phyloP scores from a whole-genome alignment of 2,113 vertebrate genomes.

The Circaetus gallicus region DNA sequence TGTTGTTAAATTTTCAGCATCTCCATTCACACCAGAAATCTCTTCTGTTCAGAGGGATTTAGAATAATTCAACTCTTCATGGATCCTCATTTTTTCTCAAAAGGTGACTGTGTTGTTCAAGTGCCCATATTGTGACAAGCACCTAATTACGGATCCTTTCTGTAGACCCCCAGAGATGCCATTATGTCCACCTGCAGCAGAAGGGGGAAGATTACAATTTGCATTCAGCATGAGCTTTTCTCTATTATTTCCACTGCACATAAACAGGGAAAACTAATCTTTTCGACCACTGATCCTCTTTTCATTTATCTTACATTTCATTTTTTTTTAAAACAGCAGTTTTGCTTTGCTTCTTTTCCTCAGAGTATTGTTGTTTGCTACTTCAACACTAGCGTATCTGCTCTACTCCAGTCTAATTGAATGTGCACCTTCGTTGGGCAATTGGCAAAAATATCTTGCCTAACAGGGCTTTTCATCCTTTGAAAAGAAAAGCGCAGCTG shows the following conservation, averaged over 20 bases:
- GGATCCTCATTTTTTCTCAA: background rate
- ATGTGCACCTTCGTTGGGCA: background rate
- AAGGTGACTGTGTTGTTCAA: background rate
- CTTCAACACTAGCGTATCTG: background rate
- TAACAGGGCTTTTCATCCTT: background rate
- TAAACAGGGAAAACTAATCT: constrained; percentile 24
- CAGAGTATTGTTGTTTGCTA: background rate
- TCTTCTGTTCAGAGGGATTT: background rate
- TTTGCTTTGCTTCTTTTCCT: background rate
- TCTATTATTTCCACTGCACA: background rate
- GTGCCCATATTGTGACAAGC: background rate
- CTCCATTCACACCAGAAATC: background rate
- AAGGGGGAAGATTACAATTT: background rate
- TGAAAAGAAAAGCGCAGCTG: background rate
- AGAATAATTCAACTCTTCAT: background rate
- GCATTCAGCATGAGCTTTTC: constrained; percentile 1
- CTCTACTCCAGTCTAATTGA: background rate
- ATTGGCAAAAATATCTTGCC: background rate
- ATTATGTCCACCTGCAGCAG: background rate
- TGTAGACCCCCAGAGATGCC: background rate
- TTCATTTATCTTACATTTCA: background rate
- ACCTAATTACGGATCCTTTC: background rate
- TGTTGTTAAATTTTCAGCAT: background rate
- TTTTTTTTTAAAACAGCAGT: background rate
- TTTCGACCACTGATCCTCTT: background rate